Percentiles rank a stretch among this genome's conserved stretches.
These are phyloP conservation scores for Mastomys coucha DNA, from an alignment of 2,113 vertebrate species.

Conservation along the genomic window DNA sequence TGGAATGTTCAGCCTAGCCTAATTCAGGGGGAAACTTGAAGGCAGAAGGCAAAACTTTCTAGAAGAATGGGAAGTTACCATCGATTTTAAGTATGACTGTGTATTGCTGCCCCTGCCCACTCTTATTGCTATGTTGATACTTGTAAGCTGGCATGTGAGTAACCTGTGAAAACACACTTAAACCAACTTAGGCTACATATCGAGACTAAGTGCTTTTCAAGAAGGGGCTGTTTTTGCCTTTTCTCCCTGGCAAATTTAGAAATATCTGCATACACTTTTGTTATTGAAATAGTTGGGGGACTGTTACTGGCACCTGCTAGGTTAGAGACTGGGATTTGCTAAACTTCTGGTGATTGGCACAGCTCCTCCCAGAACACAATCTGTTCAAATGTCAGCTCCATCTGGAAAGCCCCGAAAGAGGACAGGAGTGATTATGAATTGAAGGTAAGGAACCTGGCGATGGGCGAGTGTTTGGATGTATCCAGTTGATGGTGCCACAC, in stretches of 20 bases:
- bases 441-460: background rate
- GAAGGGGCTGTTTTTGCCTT: background rate
- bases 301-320: background rate
- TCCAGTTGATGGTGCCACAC: background rate
- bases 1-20: background rate
- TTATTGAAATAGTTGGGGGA: background rate
- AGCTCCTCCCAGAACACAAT: background rate
- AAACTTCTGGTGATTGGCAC: background rate
- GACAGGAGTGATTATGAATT: background rate
- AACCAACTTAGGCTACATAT: background rate
- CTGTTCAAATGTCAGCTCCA: background rate
- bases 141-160: background rate
- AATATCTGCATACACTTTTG: conserved; percentile 5
- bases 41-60: background rate
- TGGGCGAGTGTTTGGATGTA: background rate
- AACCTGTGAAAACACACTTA: background rate
- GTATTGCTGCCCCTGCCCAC: background rate
- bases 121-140: background rate
- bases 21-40: background rate
- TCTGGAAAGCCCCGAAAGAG: background rate
- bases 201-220: background rate
- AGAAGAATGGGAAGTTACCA: background rate
- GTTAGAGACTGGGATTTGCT: background rate
- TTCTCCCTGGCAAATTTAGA: background rate
- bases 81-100: conserved; percentile 13